Evolutionary conservation across 2,797 vertebrate species (phyloP), one percentile per base, ranked within the genome.

Genomic region (Phoxinus dragarum): DNA sequence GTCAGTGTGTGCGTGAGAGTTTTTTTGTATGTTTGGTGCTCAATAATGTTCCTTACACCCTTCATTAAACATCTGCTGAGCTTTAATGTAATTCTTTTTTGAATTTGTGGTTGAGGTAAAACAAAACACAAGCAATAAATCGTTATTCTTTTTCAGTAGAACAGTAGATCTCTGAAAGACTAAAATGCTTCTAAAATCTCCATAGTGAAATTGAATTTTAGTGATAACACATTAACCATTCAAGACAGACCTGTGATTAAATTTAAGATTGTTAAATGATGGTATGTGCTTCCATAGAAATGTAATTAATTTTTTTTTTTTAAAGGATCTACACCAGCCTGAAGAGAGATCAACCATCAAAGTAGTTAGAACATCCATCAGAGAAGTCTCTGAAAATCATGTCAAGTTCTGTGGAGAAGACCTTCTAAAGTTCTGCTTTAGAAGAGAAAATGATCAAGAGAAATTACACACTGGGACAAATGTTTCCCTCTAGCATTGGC

Each of bases 21-120:
- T n/a, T 67, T 67, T 47, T 47, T 49, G 56, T 31, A 61, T 71
- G 75, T 80, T 73, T 71, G 49, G 40, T 12, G 80, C 47, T 86
- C 78, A 49, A 17, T 66, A 75, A 81, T 71, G 52, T 69, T 61
- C n/a, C 42, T 78, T 71, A 59, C 69, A 77, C 59, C 38, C 80
- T 27, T 74, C 56, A 81, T 86, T 80, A 74, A 74, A 52, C 77
- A 59, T 80, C 69, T 42, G n/a, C 36, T 80, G 54, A 80, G 78
- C 78, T 80, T 80, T 66, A 74, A 75, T 86, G 67, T 5, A 71
- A 56, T 73, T 80, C 44, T 16, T 54, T 54, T 81, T 86, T 82
- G 79, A 75, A 69, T 44, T 69, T 75, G 61, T 34, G 14, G 34
- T 77, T 59, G 21, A 81, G n/a, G 59, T 75, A 81, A 76, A 86